Evolutionary conservation across 2,888 invertebrate species (phyloP).

Genomic region (Pachycephus smyrnensis): DNA sequence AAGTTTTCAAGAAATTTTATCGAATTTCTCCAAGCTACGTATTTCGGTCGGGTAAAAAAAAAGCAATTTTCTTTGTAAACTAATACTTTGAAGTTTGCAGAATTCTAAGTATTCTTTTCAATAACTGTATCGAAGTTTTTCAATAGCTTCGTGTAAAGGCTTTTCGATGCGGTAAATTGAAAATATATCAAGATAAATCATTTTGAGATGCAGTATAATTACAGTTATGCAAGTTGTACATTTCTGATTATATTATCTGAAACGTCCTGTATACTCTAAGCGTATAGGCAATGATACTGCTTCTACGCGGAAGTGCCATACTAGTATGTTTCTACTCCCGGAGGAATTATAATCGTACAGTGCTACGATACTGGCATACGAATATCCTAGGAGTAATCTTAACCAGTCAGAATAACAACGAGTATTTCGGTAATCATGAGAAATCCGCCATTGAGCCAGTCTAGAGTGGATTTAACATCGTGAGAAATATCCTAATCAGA

Average conservation of each 20-base stretch:
- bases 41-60: neutral
- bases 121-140: neutral
- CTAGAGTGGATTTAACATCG: neutral
- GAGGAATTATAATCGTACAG: neutral
- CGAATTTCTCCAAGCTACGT: neutral
- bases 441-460: neutral
- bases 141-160: neutral
- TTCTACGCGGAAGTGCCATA: neutral
- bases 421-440: neutral
- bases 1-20: neutral
- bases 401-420: neutral
- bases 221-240: neutral
- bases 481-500: neutral
- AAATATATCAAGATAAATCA: neutral
- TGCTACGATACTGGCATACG: neutral
- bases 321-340: neutral
- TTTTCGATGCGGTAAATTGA: neutral
- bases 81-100: too few species aligned
- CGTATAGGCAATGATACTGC: neutral
- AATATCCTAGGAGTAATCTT: neutral
- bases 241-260: too few species aligned
- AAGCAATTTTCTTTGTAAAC: too few species aligned
- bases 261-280: too few species aligned
- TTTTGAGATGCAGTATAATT: neutral
- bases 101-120: neutral